phyloP scores from a whole-genome alignment of 2,113 vertebrate genomes.

The Labeo rohita region DNA sequence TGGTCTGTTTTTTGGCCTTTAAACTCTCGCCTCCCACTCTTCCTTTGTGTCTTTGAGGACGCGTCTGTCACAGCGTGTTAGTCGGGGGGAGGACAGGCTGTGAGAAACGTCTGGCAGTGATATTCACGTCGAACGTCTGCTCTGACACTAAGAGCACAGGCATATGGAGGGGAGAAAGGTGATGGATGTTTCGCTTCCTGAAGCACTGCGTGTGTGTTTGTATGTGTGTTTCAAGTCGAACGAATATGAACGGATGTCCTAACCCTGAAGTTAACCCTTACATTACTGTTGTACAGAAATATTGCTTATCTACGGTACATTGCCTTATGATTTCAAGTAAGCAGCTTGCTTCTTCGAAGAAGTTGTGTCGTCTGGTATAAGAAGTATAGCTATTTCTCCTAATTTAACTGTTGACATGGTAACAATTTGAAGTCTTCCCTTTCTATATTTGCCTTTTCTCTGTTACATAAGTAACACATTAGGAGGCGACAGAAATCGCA shows the following conservation, averaged over 20 bases:
- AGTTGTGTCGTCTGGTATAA: neutral
- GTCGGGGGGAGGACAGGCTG: constrained; percentile 13
- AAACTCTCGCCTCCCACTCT: neutral
- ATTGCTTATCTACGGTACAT: constrained; percentile 64
- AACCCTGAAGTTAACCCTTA: constrained; percentile 1
- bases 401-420: constrained; percentile 31
- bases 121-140: constrained; percentile 40
- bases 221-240: constrained; percentile 6
- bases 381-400: neutral
- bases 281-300: constrained; percentile 2
- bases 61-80: constrained; percentile 46
- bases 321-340: constrained; percentile 65
- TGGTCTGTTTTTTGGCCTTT: constrained; percentile 25
- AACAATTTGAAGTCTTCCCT: constrained; percentile 21
- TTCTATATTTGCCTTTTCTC: constrained; percentile 18
- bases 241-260: neutral
- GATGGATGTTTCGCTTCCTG: neutral
- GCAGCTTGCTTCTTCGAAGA: neutral
- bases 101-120: constrained; percentile 43
- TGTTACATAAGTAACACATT: neutral
- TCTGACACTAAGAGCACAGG: constrained; percentile 14
- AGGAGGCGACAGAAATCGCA: constrained; percentile 1
- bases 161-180: constrained; percentile 11
- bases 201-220: neutral
- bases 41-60: constrained; percentile 6